Percentiles rank a stretch among this genome's conserved stretches.
These are phyloP conservation scores for Brachionichthys hirsutus DNA, from an alignment of 2,113 vertebrate species.

Conservation along the genomic window DNA sequence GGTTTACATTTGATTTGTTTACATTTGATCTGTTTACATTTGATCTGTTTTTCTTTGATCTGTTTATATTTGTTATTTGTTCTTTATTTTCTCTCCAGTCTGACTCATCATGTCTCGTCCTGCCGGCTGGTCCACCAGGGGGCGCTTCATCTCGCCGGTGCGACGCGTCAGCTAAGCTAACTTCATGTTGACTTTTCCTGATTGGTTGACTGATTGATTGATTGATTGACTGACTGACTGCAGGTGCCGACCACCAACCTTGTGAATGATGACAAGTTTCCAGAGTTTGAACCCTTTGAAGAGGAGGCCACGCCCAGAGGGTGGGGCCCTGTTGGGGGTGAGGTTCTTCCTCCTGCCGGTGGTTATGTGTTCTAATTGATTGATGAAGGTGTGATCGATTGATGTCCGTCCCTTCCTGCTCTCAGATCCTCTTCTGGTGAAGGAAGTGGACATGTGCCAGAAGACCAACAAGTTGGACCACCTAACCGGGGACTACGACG, in stretches of 20 bases:
- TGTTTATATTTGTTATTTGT: too few species aligned
- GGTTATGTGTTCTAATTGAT: too few species aligned
- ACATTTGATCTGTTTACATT: too few species aligned
- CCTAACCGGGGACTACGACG: constrained; percentile 77
- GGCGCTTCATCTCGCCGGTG: constrained; percentile 21
- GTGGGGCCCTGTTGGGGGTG: not conserved
- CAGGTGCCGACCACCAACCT: constrained; percentile 49
- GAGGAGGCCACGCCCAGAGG: not conserved
- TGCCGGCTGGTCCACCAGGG: fast-evolving
- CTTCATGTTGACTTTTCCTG: too few species aligned
- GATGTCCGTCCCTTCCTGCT: not conserved
- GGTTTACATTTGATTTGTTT: too few species aligned
- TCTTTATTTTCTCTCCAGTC: not conserved
- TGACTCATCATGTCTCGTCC: not conserved
- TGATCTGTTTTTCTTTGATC: too few species aligned
- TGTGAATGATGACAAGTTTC: fast-evolving
- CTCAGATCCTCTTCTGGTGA: constrained; percentile 16
- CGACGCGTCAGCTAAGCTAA: not conserved
- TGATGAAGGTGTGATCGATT: too few species aligned
- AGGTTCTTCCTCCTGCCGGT: not conserved
- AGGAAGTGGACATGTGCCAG: constrained; percentile 71
- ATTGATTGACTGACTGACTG: not conserved
- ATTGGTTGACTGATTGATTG: not conserved
- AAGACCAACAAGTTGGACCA: constrained; percentile 80
- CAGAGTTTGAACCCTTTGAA: constrained; percentile 31